A percentile compares a stretch with the other conserved stretches of the same genome.
Evolutionary conservation across 2,113 vertebrate genomes (phyloP).

Genomic region (Oriolus oriolus): DNA sequence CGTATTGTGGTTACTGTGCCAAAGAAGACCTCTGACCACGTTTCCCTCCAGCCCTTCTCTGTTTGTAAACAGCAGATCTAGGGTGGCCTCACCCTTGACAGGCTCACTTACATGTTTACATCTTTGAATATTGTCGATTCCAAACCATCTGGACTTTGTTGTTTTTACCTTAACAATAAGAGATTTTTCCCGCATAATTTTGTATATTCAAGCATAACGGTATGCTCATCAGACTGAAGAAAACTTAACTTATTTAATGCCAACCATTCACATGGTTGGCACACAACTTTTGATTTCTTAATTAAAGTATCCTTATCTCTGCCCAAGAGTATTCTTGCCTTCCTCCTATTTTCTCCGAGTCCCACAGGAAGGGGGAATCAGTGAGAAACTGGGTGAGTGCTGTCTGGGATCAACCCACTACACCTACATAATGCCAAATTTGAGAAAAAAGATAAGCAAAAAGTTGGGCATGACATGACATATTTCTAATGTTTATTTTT

Average conservation of each 20-base stretch:
- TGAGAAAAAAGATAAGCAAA: not conserved
- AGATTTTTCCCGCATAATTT: not conserved
- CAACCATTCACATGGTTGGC: not conserved
- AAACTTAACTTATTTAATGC: not conserved
- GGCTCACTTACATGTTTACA: not conserved
- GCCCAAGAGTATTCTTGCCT: not conserved
- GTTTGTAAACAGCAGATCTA: not conserved
- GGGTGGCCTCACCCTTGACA: not conserved
- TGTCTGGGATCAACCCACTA: not conserved
- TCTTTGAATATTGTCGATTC: not conserved
- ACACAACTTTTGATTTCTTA: not conserved
- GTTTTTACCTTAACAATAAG: not conserved
- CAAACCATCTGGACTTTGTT: not conserved
- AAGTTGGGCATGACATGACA: not conserved
- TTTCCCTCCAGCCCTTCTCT: not conserved
- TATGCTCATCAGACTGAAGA: not conserved
- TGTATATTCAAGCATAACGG: not conserved
- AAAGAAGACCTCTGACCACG: not conserved
- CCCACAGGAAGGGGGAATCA: not conserved
- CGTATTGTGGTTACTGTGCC: not conserved
- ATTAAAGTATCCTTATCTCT: not conserved
- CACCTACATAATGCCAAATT: not conserved
- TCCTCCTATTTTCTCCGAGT: not conserved
- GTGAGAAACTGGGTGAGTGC: not conserved
- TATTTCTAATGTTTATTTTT: not conserved